Percentiles rank a stretch among this genome's conserved stretches.
Conservation (phyloP, 1,140 invertebrate species). For the Ceratina calcarata region DNA sequence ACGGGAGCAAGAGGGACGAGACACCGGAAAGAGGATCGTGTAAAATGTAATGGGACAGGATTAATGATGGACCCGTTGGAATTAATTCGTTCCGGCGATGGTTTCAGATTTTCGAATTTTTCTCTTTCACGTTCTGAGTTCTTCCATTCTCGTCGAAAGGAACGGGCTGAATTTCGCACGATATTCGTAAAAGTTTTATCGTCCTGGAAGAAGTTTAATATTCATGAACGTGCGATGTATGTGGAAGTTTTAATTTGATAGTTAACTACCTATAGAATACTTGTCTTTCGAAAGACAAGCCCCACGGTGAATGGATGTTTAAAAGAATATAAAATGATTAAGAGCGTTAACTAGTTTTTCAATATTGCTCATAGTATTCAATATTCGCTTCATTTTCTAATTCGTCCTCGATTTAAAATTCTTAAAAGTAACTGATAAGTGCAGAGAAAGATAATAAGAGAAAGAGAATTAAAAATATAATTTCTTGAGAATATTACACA, state of each 20-base stretch:
- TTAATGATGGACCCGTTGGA: neutral
- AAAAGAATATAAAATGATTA: neutral
- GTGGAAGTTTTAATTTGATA: slow-evolving; percentile 5
- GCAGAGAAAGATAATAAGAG: no score
- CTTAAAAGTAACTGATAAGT: no score
- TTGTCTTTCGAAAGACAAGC: no score
- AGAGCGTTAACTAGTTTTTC: neutral
- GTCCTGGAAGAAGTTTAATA: neutral
- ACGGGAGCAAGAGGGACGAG: neutral
- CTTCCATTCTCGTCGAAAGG: neutral
- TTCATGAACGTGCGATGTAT: slow-evolving; percentile 5
- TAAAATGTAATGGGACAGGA: neutral
- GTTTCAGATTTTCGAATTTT: no score
- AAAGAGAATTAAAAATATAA: no score
- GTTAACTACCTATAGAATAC: neutral
- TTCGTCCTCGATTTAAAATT: no score
- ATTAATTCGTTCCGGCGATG: neutral
- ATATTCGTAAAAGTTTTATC: neutral
- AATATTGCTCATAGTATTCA: neutral
- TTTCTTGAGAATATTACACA: no score
- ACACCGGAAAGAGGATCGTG: neutral
- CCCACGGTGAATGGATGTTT: neutral
- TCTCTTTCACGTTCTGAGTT: neutral
- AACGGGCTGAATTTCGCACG: neutral
- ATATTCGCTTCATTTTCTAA: neutral